Percentiles rank a stretch among this genome's conserved stretches.
Conservation (phyloP, 2,113 vertebrate genomes). For the Gobiocypris rarus region DNA sequence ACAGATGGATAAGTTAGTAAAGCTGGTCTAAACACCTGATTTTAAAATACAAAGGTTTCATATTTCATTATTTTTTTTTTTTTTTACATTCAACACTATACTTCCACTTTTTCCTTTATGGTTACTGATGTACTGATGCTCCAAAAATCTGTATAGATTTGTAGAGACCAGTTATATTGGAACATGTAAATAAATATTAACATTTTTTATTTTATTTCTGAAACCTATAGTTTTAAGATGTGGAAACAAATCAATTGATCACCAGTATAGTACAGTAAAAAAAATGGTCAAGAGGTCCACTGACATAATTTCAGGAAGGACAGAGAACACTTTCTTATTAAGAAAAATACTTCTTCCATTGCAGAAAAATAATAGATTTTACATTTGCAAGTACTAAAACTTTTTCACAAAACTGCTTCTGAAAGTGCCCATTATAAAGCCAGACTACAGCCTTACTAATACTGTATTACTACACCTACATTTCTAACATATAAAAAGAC, state of each 20-base stretch:
- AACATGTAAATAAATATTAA: conserved; percentile 3
- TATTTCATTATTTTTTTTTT: no score
- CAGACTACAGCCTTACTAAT: conserved; percentile 3
- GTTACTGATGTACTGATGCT: not conserved
- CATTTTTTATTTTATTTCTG: not conserved
- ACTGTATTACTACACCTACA: conserved; percentile 6
- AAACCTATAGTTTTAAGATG: conserved; percentile 1
- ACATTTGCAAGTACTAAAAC: conserved; percentile 38
- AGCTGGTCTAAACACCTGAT: not conserved
- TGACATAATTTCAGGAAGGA: conserved; percentile 17
- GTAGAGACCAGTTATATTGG: not conserved
- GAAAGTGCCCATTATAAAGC: conserved; percentile 47
- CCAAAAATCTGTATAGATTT: not conserved
- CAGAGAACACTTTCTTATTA: conserved; percentile 57
- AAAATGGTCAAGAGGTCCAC: conserved; percentile 6
- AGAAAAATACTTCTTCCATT: conserved; percentile 58
- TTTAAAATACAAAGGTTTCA: not conserved
- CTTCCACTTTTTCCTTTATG: not conserved
- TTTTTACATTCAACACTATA: not conserved
- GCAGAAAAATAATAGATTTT: conserved; percentile 35
- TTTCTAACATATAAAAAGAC: conserved; percentile 1
- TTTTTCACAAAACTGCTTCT: conserved; percentile 25
- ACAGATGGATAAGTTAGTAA: conserved; percentile 1
- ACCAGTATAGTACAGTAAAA: conserved; percentile 17
- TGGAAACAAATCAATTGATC: conserved; percentile 26